These are phyloP conservation scores for Dicyrtomina minuta DNA, from an alignment of 2,888 invertebrate species.

Conservation along the genomic window DNA sequence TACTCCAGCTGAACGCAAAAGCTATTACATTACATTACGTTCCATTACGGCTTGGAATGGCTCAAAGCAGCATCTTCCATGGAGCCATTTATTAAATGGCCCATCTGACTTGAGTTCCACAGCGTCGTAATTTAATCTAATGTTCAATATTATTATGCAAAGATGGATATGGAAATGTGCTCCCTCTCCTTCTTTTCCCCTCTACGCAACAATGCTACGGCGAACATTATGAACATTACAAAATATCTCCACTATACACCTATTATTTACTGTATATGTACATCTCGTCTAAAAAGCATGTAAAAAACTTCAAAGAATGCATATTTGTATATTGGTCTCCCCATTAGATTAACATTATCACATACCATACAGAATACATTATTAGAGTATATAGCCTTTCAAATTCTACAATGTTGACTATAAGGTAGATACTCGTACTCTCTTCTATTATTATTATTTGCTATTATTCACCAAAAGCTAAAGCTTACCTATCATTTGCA, in stretches of 20 bases:
- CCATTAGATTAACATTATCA: conserved; percentile 26
- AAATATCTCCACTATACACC: background rate
- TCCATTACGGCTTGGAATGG: conserved; percentile 25
- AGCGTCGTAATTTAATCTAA: conserved; percentile 33
- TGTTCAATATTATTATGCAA: conserved; percentile 27
- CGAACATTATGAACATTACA: too few species aligned
- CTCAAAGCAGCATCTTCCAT: conserved; percentile 20
- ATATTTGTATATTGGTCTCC: too few species aligned
- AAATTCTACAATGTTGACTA: too few species aligned
- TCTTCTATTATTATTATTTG: background rate
- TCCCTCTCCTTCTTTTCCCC: background rate
- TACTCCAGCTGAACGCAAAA: conserved; percentile 10
- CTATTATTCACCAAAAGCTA: background rate
- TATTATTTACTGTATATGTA: too few species aligned
- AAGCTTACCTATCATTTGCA: background rate
- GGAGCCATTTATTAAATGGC: conserved; percentile 26
- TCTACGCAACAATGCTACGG: background rate
- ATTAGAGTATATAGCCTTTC: background rate
- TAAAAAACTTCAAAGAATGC: conserved; percentile 9
- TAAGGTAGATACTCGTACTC: background rate
- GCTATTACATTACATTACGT: conserved; percentile 31
- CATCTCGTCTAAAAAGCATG: background rate
- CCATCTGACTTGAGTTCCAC: conserved; percentile 24
- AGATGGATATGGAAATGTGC: conserved; percentile 10
- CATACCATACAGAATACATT: background rate